Evolutionary conservation across 2,113 vertebrate species (phyloP).

Genomic region (Noturus placidus): DNA sequence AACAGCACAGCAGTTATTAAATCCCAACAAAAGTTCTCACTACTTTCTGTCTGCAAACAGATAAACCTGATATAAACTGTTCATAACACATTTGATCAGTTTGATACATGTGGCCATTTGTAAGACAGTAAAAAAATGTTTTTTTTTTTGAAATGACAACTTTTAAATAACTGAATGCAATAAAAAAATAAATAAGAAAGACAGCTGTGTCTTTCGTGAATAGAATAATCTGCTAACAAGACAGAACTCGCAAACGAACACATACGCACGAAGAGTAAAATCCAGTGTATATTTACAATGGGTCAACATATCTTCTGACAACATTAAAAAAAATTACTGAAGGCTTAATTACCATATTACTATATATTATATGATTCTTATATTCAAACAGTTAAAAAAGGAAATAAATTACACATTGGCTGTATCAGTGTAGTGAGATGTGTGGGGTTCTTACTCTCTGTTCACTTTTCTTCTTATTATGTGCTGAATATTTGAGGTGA

Average conservation of each 20-base stretch:
- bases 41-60: neutral
- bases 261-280: neutral
- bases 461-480: neutral
- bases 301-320: too few species aligned
- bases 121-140: neutral
- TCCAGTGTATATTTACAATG: constrained; percentile 1
- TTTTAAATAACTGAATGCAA: neutral
- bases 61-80: neutral
- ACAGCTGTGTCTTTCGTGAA: neutral
- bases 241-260: neutral
- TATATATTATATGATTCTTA: neutral
- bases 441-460: neutral
- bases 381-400: neutral
- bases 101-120: neutral
- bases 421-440: constrained; percentile 3
- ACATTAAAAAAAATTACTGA: neutral
- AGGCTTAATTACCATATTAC: neutral
- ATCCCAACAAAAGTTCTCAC: neutral
- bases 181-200: constrained; percentile 15
- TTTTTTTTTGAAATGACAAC: neutral
- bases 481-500: neutral
- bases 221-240: neutral
- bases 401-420: neutral
- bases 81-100: neutral
- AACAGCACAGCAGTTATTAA: constrained; percentile 2